Conservation (phyloP, 2,888 invertebrate species). For the Xanthorhoe spadicearia region DNA sequence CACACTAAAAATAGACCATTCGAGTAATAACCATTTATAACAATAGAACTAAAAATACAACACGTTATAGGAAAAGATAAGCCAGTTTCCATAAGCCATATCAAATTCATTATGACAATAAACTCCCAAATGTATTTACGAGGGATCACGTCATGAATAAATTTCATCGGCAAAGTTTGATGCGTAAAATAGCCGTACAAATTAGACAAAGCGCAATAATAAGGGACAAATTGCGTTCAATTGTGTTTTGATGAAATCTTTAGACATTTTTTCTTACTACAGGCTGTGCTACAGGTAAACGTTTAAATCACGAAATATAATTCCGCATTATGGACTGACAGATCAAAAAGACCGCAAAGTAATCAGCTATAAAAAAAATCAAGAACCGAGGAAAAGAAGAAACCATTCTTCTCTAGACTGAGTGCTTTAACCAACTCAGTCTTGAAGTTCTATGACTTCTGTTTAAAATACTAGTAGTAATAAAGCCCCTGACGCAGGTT, state of each 20-base stretch:
- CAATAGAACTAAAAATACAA: slow-evolving; percentile 40
- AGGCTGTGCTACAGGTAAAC: too few species aligned
- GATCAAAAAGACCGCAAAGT: too few species aligned
- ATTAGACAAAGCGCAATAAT: slow-evolving; percentile 71
- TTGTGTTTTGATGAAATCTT: not conserved
- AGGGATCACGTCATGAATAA: slow-evolving; percentile 83
- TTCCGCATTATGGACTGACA: too few species aligned
- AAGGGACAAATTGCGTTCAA: slow-evolving; percentile 32
- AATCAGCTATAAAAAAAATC: too few species aligned
- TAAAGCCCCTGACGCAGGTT: too few species aligned
- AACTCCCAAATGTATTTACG: slow-evolving; percentile 83
- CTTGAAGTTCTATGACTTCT: too few species aligned
- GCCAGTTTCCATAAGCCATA: slow-evolving; percentile 76
- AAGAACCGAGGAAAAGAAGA: too few species aligned
- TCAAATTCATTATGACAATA: slow-evolving; percentile 84
- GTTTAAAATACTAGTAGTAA: too few species aligned
- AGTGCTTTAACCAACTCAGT: too few species aligned
- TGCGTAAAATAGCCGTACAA: slow-evolving; percentile 76
- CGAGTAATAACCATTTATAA: not conserved
- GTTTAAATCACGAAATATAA: too few species aligned
- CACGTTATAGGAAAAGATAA: slow-evolving; percentile 58
- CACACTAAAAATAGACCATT: not conserved
- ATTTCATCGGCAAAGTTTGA: slow-evolving; percentile 80
- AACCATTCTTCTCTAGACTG: too few species aligned
- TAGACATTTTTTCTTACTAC: too few species aligned